These are phyloP conservation scores for Xestia rhomboidea DNA, from an alignment of 2,888 invertebrate genomes.

Conservation along the genomic window DNA sequence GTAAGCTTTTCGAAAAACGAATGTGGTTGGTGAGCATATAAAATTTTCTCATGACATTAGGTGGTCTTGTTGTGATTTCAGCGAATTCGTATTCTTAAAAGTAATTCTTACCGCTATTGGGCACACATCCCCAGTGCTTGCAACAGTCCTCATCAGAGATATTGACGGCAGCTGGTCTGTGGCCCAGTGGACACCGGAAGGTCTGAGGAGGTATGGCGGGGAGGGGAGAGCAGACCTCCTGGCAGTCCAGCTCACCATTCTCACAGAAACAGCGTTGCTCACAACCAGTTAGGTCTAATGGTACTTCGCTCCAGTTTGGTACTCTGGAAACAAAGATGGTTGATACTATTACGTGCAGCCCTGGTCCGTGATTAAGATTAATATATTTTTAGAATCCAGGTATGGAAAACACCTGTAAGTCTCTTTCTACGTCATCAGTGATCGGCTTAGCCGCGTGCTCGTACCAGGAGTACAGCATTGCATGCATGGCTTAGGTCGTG, in stretches of 20 bases:
- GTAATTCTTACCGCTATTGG: constrained; percentile 75
- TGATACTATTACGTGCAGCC: background rate
- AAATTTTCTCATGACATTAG: background rate
- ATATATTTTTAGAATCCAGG: background rate
- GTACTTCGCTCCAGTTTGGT: constrained; percentile 95
- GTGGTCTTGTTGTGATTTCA: background rate
- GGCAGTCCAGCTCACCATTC: constrained; percentile 96
- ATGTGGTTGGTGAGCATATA: constrained; percentile 17
- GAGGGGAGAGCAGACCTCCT: constrained; percentile 94
- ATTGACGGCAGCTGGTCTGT: constrained; percentile 92
- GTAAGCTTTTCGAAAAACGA: constrained; percentile 19
- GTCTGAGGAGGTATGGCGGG: constrained; percentile 94
- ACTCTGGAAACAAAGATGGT: constrained; percentile 80
- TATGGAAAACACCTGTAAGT: background rate
- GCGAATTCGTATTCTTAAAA: background rate
- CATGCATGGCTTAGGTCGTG: background rate
- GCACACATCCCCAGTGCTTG: constrained; percentile 93
- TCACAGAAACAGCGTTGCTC: constrained; percentile 96
- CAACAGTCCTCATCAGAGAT: constrained; percentile 95
- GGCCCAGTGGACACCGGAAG: constrained; percentile 93
- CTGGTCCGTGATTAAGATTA: background rate
- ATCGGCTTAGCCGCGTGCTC: background rate
- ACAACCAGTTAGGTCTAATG: constrained; percentile 95
- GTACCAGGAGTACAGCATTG: background rate
- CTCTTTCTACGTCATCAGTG: background rate